Evolutionary conservation across 1,140 invertebrate genomes (phyloP), one percentile per base, ranked within the genome.

Genomic region (Lasaia peninsularis): DNA sequence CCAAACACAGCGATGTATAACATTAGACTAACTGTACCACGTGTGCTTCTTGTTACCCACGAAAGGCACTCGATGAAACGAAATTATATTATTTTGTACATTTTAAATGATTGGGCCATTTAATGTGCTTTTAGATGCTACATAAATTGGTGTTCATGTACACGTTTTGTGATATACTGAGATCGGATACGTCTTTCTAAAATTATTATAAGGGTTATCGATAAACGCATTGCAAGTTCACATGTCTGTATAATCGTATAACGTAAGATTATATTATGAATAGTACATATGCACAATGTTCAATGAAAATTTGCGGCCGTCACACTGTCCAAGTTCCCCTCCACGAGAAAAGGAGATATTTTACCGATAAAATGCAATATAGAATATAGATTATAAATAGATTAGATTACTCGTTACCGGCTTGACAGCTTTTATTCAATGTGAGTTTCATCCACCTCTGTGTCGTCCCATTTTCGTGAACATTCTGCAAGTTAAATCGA

Each of bases 211-310:
- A 71, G 72, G 60, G 75, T 68, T 68, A 68, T 62, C 65, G 63
- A 67, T 74, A 75, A 68, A 77, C 66, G 73, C 73, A 75, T 78
- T 76, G 71, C 73, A 75, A 79, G 69, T 83, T 83, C 76, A 76
- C 69, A 58, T 72, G 67, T 81, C 67, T 80, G 70, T 74, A 68
- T 86, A 79, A 76, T 80, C 71, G 69, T 80, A 73, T 80, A 77
- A 76, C 78, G 74, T 84, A 82, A 71, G 65, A 56, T 78, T 75
- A 76, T 73, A 65, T 68, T 75, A 65, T 70, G 73, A 72, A 76
- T 67, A 68, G 59, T 75, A 73, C 58, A 66, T 24, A 66, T 81
- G 82, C 80, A 81, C 69, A 81, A 80, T 82, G 82, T 80, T 83
- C 73, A 69, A 66, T 74, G 76, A 75, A 76, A 78, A 80, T 77